phyloP scores from a whole-genome alignment of 92 coral and sea anemone species.

The Zoanthus gigantus region DNA sequence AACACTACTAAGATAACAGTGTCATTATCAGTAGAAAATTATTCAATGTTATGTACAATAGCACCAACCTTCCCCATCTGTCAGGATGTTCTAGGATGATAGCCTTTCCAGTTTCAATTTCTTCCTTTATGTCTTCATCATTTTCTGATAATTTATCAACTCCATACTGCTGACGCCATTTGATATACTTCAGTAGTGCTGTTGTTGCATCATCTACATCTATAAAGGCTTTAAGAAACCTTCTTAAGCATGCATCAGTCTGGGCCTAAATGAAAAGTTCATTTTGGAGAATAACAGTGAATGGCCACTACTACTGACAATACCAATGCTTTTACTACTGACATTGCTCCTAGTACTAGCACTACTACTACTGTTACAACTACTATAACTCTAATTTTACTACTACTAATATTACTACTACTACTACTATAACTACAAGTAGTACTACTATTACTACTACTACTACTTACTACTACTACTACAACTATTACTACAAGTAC shows the following conservation, averaged over 20 bases:
- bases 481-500: too few relatives aligned
- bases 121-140: conserved; percentile 88
- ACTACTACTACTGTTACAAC: too few relatives aligned
- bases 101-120: conserved; percentile 87
- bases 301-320: too few relatives aligned
- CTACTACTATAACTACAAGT: too few relatives aligned
- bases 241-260: conserved; percentile 92
- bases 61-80: conserved; percentile 78
- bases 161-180: conserved; percentile 95
- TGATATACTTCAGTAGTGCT: conserved; percentile 84
- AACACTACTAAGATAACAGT: too few relatives aligned
- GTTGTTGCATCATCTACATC: conserved; percentile 85
- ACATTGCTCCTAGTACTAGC: too few relatives aligned
- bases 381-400: too few relatives aligned
- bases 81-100: conserved; percentile 85
- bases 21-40: neutral
- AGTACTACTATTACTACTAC: too few relatives aligned
- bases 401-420: too few relatives aligned
- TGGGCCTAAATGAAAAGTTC: conserved; percentile 68
- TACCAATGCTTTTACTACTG: too few relatives aligned
- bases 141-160: conserved; percentile 83
- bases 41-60: neutral
- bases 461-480: too few relatives aligned
- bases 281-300: neutral
- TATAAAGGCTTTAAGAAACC: conserved; percentile 85